A percentile compares a stretch with the other conserved stretches of the same genome.
These are phyloP conservation scores for Panagrolaimus sp. DNA, from an alignment of 1,140 invertebrate genomes.

Conservation along the genomic window DNA sequence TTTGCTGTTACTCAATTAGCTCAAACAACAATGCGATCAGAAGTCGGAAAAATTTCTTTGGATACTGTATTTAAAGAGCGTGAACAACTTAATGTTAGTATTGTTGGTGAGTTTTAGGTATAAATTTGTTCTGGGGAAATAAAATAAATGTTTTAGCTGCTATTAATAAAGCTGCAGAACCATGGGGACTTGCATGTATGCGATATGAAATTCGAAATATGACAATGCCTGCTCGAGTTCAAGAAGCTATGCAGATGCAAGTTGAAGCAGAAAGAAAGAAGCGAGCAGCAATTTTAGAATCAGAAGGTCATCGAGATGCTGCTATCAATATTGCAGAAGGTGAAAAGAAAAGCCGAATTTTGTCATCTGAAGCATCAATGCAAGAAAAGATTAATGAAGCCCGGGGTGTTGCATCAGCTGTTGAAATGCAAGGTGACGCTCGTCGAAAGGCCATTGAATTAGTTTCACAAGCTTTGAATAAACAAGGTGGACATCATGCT, in stretches of 20 bases:
- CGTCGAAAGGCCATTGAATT: conserved; percentile 72
- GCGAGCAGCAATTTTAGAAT: conserved; percentile 89
- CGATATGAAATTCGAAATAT: conserved; percentile 97
- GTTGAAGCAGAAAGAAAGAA: conserved; percentile 95
- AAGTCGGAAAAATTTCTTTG: conserved; percentile 92
- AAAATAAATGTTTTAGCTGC: conserved; percentile 65
- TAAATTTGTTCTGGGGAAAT: conserved; percentile 16
- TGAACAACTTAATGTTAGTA: conserved; percentile 84
- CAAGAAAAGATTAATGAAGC: conserved; percentile 82
- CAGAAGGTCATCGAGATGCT: conserved; percentile 77
- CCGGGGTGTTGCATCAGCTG: conserved; percentile 77
- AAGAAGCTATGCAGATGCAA: conserved; percentile 99
- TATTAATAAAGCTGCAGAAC: conserved; percentile 91
- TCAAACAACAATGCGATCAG: conserved; percentile 97
- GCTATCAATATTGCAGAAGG: conserved; percentile 97
- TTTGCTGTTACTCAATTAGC: conserved; percentile 97
- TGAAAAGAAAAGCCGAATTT: conserved; percentile 79
- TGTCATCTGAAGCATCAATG: conserved; percentile 74
- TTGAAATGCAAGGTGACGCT: conserved; percentile 78
- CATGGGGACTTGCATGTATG: conserved; percentile 91
- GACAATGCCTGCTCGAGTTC: conserved; percentile 80
- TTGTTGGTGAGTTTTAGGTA: conserved; percentile 67
- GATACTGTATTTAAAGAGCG: conserved; percentile 93
- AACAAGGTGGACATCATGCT: conserved; percentile 26
- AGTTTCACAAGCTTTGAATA: conserved; percentile 64